Percentiles rank a stretch among this genome's conserved stretches.
These are phyloP conservation scores for Okamejei kenojei DNA, from an alignment of 2,797 vertebrate species.

Conservation along the genomic window DNA sequence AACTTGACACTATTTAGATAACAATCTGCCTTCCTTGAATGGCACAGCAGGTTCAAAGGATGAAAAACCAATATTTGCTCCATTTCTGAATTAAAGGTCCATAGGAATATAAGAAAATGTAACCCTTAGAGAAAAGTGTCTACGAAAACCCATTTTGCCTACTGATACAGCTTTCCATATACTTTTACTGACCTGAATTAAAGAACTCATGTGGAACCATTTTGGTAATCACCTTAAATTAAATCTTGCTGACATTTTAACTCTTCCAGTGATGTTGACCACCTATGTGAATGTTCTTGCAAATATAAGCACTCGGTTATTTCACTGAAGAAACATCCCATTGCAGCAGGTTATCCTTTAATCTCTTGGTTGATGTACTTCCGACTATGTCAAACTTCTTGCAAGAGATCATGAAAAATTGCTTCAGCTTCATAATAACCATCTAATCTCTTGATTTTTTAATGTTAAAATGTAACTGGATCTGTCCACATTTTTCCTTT, in stretches of 20 bases:
- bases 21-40: too few species aligned
- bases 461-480: neutral
- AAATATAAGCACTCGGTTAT: neutral
- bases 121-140: neutral
- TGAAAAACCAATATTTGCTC: too few species aligned
- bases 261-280: neutral
- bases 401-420: neutral
- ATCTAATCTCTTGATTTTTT: neutral
- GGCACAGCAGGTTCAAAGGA: too few species aligned
- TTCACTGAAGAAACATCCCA: neutral
- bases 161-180: neutral
- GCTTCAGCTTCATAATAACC: neutral
- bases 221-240: neutral
- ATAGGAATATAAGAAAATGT: neutral
- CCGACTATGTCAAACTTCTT: neutral
- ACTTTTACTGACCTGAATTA: neutral
- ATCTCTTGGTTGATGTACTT: neutral
- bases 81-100: too few species aligned
- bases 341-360: neutral
- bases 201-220: neutral
- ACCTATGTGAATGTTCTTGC: neutral
- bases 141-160: neutral
- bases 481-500: neutral
- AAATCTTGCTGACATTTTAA: neutral
- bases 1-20: too few species aligned